Conservation (phyloP, 2,797 vertebrate species). For the Gallinago nigripennis region DNA sequence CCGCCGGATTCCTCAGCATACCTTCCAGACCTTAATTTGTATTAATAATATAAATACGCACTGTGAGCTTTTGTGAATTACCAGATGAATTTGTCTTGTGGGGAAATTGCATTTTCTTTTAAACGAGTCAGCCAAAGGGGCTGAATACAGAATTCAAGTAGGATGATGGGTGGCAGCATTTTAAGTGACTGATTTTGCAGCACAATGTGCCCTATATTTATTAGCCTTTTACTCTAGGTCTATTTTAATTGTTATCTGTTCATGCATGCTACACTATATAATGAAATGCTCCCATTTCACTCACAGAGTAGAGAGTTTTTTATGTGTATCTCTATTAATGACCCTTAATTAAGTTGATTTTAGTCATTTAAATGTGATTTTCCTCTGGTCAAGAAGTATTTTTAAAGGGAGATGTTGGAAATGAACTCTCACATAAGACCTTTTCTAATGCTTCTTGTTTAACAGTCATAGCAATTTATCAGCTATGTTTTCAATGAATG, state of each 20-base stretch:
- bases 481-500: conserved; percentile 48
- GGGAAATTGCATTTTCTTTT: conserved; percentile 52
- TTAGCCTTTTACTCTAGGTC: conserved; percentile 80
- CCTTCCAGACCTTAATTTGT: conserved; percentile 16
- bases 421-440: conserved; percentile 62
- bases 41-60: conserved; percentile 2
- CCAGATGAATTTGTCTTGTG: conserved; percentile 17
- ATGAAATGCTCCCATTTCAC: conserved; percentile 81
- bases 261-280: conserved; percentile 72
- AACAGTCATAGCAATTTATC: conserved; percentile 60
- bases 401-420: conserved; percentile 60
- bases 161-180: conserved; percentile 55
- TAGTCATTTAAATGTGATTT: conserved; percentile 76
- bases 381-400: conserved; percentile 78
- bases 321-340: conserved; percentile 77
- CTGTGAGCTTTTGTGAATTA: conserved; percentile 6
- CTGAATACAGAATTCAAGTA: conserved; percentile 46
- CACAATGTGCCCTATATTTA: conserved; percentile 71
- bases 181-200: conserved; percentile 67
- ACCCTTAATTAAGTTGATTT: conserved; percentile 82
- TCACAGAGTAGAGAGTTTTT: conserved; percentile 67
- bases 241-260: conserved; percentile 82
- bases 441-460: conserved; percentile 63
- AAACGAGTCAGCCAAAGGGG: conserved; percentile 21
- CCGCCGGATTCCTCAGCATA: conserved; percentile 6